Conservation (phyloP, 1,140 invertebrate species). For the Argopecten irradians region DNA sequence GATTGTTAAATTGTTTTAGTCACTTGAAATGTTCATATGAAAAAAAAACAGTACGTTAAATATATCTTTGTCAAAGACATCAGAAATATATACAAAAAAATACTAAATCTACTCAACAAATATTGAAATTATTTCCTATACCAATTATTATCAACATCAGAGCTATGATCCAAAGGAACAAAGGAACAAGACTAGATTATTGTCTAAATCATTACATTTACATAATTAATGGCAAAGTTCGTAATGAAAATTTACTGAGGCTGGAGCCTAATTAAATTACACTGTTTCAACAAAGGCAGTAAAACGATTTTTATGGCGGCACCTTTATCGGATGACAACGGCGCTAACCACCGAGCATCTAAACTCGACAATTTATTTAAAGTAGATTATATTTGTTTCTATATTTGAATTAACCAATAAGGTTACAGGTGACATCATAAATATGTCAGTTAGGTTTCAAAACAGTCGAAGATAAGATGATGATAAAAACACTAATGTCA, state of each 20-base stretch:
- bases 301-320: neutral
- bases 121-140: no score
- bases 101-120: no score
- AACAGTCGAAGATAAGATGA: neutral
- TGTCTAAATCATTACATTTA: neutral
- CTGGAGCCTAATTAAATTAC: neutral
- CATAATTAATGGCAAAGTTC: slow-evolving; percentile 2
- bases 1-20: no score
- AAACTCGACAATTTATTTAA: neutral
- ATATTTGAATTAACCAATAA: neutral
- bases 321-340: neutral
- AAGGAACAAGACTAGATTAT: no score
- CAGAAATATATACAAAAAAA: no score
- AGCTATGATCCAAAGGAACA: no score
- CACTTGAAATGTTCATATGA: no score
- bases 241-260: neutral
- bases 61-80: no score
- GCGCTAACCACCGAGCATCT: neutral
- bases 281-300: neutral
- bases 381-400: neutral
- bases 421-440: neutral
- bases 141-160: no score
- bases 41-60: no score
- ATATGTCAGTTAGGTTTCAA: neutral
- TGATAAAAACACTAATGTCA: neutral